Base-by-base conservation (phyloP, 2,888 invertebrate species). In the Brachylomia viminalis region DNA sequence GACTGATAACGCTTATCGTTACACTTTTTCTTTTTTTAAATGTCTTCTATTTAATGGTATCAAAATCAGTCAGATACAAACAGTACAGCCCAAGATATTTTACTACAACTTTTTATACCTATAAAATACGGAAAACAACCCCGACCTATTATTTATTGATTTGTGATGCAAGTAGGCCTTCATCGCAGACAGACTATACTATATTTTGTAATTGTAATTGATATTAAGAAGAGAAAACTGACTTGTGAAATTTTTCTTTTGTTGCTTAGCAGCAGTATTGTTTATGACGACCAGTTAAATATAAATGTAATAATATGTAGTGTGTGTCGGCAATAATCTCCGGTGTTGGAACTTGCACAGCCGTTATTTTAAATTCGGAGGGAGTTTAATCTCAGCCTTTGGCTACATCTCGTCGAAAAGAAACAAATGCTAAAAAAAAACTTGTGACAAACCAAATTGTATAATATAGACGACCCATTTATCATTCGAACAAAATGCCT, bases 371-470 rank as follows among this genome's bases (percentile, higher is more conserved):
- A 66, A 17, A 65, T 23, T 59, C 17, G 45, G 49, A 66, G 49
- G 17, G 23, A 58, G 38, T 7, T 59, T 52, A 66, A 66, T 77
- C n/a, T 77, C 62, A 56, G 17, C 11, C n/a, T 58, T 75, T 58
- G 47, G n/a, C 47, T 54, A 64, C 13, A 30, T 13, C 17, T 8
- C 23, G 11, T 33, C 8, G 11, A 23, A 72, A n/a, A 52, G 17
- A 10, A 52, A 61, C 20, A 52, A n/a, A n/a, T n/a, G 7, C 11
- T 5, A n/a, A 20, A 38, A 13, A 33, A 38, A n/a, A 2, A 20
- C 38, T 20, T 67, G 42, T 52, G 38, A 47, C 0, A 38, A 47
- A n/a, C 11, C 23, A 15, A n/a, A 13, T 13, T 65, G n/a, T 33
- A 47, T 65, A n/a, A 65, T 27, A 20, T 64, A 27, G 33, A 65